These are phyloP conservation scores for Heliconius melpomene DNA, from an alignment of 1,140 invertebrate species.

Conservation along the genomic window DNA sequence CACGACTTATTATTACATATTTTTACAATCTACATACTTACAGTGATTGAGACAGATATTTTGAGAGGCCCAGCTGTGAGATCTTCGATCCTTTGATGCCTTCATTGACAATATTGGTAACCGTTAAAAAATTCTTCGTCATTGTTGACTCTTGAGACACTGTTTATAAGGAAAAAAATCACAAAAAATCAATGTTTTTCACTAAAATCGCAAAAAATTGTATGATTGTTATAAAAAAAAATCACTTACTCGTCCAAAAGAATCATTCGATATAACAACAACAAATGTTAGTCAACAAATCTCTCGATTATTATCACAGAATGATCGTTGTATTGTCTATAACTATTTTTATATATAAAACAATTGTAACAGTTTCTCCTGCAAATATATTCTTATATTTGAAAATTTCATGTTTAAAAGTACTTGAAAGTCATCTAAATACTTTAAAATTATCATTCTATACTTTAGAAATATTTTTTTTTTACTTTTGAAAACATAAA, in stretches of 20 bases:
- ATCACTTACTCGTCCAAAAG: conserved; percentile 39
- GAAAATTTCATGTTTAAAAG: conserved; percentile 3
- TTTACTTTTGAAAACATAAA: too few species aligned
- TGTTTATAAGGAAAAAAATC: conserved; percentile 52
- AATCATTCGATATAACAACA: conserved; percentile 8
- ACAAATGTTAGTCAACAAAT: conserved; percentile 25
- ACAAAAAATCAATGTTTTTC: conserved; percentile 19
- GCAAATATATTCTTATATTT: conserved; percentile 26
- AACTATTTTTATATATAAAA: not conserved
- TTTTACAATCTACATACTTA: conserved; percentile 79
- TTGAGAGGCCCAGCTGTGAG: conserved; percentile 85
- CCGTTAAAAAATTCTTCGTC: conserved; percentile 81
- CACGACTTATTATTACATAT: too few species aligned
- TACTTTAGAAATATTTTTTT: too few species aligned
- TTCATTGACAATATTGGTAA: conserved; percentile 85
- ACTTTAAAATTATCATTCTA: too few species aligned
- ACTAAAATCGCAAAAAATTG: conserved; percentile 3
- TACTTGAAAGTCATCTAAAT: conserved; percentile 15
- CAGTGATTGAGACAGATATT: conserved; percentile 88
- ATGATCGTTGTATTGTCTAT: conserved; percentile 55
- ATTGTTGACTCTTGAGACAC: conserved; percentile 75
- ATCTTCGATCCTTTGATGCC: conserved; percentile 87
- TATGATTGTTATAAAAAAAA: conserved; percentile 41
- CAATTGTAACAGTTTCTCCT: conserved; percentile 39
- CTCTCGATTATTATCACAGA: conserved; percentile 70